Percentiles rank a stretch among this genome's conserved stretches.
Conservation (phyloP, 2,113 vertebrate genomes). For the Ceyx margarethae region DNA sequence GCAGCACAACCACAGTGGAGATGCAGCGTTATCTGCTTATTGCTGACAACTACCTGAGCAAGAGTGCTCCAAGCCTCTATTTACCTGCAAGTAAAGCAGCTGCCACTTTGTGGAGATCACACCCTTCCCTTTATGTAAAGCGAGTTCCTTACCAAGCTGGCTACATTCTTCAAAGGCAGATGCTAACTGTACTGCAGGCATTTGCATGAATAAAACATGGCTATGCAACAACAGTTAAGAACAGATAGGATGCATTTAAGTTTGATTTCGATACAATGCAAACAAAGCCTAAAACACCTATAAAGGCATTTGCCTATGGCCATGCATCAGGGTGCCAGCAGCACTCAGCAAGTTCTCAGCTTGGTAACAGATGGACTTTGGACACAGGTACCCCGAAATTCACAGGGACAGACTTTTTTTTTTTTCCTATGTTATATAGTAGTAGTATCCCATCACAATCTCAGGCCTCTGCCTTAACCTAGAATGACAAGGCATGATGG, state of each 20-base stretch:
- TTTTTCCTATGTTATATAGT: not conserved
- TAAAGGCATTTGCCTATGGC: not conserved
- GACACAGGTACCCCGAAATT: not conserved
- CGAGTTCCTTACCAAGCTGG: not conserved
- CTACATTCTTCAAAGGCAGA: fast-evolving
- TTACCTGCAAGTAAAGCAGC: not conserved
- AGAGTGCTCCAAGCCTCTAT: not conserved
- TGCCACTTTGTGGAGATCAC: not conserved
- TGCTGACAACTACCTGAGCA: not conserved
- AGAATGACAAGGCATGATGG: not conserved
- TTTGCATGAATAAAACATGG: not conserved
- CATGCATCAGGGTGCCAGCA: not conserved
- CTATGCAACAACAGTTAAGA: not conserved
- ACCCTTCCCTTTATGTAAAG: not conserved
- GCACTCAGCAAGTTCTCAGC: not conserved
- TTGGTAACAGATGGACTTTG: not conserved
- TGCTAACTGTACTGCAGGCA: not conserved
- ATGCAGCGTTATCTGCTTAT: not conserved
- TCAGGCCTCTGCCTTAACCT: not conserved
- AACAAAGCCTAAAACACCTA: not conserved
- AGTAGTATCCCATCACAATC: not conserved
- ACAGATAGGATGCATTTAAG: not conserved
- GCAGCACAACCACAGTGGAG: not conserved
- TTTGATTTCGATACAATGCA: not conserved
- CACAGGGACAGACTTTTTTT: not conserved